A percentile compares a stretch with the other conserved stretches of the same genome.
Evolutionary conservation across 2,797 vertebrate species (phyloP).

Genomic region (Scleropages formosus): DNA sequence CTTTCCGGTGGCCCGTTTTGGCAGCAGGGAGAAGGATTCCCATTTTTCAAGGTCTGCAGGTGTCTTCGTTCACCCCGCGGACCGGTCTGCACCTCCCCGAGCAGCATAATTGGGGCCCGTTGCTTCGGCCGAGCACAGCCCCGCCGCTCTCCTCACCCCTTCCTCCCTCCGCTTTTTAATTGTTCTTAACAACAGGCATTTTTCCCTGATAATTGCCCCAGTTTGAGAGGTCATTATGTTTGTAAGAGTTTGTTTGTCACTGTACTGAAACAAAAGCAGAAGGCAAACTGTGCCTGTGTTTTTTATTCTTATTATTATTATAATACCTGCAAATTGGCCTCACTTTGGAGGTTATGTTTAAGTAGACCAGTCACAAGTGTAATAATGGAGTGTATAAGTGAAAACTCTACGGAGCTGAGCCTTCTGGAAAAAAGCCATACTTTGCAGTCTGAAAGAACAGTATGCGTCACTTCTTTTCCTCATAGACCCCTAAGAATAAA

Average conservation of each 20-base stretch:
- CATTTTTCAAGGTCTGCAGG: no score
- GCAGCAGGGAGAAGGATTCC: no score
- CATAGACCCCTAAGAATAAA: neutral
- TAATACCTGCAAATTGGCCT: no score
- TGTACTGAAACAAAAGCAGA: conserved; percentile 12
- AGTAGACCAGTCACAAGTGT: neutral
- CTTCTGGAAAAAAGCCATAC: neutral
- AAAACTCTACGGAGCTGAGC: neutral
- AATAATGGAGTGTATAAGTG: neutral
- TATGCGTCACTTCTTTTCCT: neutral
- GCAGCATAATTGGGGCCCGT: neutral
- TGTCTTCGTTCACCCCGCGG: no score
- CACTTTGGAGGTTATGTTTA: neutral
- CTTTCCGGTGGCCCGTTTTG: neutral
- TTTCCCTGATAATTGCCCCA: neutral
- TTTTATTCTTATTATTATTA: neutral
- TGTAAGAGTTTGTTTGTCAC: neutral
- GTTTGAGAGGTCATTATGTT: neutral
- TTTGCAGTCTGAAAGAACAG: neutral
- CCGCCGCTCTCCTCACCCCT: no score
- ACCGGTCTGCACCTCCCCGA: neutral
- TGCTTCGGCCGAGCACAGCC: neutral
- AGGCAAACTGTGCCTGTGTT: neutral
- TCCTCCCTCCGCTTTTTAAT: neutral
- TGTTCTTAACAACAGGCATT: neutral